Evolutionary conservation across 2,113 vertebrate species (phyloP).

Genomic region (Brienomyrus brachyistius): DNA sequence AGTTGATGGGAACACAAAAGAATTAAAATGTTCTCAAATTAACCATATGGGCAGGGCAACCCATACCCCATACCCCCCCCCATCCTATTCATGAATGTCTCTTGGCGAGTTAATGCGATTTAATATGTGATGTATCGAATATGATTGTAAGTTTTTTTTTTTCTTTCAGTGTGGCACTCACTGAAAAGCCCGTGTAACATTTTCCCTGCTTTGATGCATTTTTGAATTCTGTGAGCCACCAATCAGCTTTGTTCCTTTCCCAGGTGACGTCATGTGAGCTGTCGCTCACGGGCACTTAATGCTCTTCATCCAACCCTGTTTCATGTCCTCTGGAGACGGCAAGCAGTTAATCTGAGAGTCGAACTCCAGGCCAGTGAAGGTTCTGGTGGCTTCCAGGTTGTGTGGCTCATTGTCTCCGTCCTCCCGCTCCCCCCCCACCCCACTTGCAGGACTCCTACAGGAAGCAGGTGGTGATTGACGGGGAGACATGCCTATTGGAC

Average conservation of each 20-base stretch:
- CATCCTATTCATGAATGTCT: not conserved
- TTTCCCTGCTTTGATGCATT: not conserved
- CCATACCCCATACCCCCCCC: no score
- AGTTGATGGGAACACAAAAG: not conserved
- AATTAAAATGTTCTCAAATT: not conserved
- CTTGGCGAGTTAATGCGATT: no score
- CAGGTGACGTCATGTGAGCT: not conserved
- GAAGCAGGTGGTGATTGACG: conserved; percentile 62
- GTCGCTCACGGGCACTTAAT: not conserved
- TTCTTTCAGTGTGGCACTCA: not conserved
- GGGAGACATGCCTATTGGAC: conserved; percentile 61
- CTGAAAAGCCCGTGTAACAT: not conserved
- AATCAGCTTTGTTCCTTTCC: not conserved
- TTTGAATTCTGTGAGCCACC: not conserved
- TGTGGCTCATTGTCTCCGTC: not conserved
- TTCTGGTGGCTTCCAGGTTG: no score
- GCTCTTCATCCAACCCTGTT: not conserved
- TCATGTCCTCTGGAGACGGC: not conserved
- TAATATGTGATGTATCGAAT: not conserved
- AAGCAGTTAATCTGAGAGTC: not conserved
- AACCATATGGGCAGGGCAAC: not conserved
- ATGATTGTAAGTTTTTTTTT: not conserved
- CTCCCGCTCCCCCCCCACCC: no score
- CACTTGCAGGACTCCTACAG: conserved; percentile 39
- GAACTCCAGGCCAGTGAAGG: not conserved